Percentiles rank a stretch among this genome's conserved stretches.
Evolutionary conservation across 1,140 invertebrate species (phyloP).

Genomic region (Tetramorium simillimum): DNA sequence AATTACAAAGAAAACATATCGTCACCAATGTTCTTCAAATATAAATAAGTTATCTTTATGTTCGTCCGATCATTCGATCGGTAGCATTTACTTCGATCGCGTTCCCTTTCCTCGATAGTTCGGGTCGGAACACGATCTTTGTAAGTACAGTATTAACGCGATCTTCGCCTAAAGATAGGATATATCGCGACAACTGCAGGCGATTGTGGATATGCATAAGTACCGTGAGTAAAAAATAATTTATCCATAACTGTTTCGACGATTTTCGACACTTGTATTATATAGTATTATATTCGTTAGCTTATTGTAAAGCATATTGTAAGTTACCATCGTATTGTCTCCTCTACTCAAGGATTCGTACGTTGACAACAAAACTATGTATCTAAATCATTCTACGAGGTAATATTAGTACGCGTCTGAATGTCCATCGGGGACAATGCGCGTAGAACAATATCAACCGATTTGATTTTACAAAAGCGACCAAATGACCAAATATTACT

Average conservation of each 20-base stretch:
- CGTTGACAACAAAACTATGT: slow-evolving; percentile 35
- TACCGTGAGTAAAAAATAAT: not conserved
- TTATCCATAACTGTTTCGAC: not conserved
- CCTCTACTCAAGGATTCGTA: slow-evolving; percentile 12
- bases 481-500: slow-evolving; percentile 85
- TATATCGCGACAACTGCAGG: not conserved
- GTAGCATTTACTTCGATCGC: slow-evolving; percentile 11
- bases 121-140: slow-evolving; percentile 32
- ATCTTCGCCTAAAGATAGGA: slow-evolving; percentile 46
- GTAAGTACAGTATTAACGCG: slow-evolving; percentile 81
- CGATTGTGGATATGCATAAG: not conserved
- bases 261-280: slow-evolving; percentile 53
- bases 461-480: slow-evolving; percentile 65
- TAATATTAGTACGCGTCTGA: not conserved
- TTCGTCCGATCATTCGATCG: not conserved
- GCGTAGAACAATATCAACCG: slow-evolving; percentile 42
- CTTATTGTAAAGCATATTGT: slow-evolving; percentile 61
- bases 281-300: slow-evolving; percentile 38
- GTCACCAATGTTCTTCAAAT: not conserved
- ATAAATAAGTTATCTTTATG: not conserved
- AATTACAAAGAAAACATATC: slow-evolving; percentile 13
- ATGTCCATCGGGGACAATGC: not conserved
- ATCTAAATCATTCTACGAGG: not conserved
- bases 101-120: slow-evolving; percentile 24
- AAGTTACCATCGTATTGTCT: slow-evolving; percentile 74